phyloP scores from a whole-genome alignment of 2,888 invertebrate genomes.

The Acrobasis suavella region DNA sequence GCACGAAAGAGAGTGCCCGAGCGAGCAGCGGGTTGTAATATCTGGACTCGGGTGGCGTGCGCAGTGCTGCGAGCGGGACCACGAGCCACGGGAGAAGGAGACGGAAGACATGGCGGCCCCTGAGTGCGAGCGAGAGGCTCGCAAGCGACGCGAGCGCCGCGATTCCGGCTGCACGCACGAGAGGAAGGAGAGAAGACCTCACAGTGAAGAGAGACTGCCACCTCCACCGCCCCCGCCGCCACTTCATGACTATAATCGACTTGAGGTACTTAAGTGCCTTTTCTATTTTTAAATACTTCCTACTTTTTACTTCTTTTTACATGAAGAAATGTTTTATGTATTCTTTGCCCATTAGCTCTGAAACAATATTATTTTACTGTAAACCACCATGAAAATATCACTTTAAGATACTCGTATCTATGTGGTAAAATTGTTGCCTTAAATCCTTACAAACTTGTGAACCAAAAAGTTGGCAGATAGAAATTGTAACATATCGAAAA shows the following conservation, averaged over 20 bases:
- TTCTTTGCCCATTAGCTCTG: no score
- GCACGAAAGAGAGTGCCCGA: slow-evolving; percentile 73
- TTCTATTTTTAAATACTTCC: no score
- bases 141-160: slow-evolving; percentile 84
- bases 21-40: slow-evolving; percentile 76
- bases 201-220: slow-evolving; percentile 73
- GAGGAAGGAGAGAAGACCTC: slow-evolving; percentile 73
- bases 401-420: no score
- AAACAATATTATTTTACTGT: no score
- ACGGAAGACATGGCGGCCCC: slow-evolving; percentile 78
- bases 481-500: no score
- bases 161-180: slow-evolving; percentile 80
- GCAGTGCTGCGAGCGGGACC: slow-evolving; percentile 73
- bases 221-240: slow-evolving; percentile 72
- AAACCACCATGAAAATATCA: no score
- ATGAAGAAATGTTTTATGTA: no score
- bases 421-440: no score
- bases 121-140: slow-evolving; percentile 81
- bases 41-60: slow-evolving; percentile 76
- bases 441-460: no score
- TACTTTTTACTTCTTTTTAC: no score
- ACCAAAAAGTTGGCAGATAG: no score
- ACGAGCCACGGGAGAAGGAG: slow-evolving; percentile 57
- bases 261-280: slow-evolving; percentile 55
- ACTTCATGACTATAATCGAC: slow-evolving; percentile 71